These are phyloP conservation scores for Gymnothorax javanicus DNA, from an alignment of 2,797 vertebrate genomes.

Conservation along the genomic window DNA sequence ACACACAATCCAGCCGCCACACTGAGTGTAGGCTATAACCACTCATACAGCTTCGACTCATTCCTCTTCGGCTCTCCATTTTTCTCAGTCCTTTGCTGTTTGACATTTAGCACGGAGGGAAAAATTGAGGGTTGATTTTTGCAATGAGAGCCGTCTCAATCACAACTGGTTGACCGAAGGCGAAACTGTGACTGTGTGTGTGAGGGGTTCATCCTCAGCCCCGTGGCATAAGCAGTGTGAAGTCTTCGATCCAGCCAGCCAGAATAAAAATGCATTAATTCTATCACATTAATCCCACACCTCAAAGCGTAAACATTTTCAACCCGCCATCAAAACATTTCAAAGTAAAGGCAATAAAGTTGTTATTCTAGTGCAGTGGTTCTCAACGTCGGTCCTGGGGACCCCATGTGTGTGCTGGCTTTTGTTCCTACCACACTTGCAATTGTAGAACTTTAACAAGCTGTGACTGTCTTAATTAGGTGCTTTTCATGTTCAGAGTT, in stretches of 20 bases:
- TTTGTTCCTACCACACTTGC: too few relatives aligned
- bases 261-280: background rate
- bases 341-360: too few relatives aligned
- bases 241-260: too few relatives aligned
- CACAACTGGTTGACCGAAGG: slow-evolving; percentile 7
- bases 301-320: background rate
- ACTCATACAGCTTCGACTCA: background rate
- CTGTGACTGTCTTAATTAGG: too few relatives aligned
- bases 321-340: too few relatives aligned
- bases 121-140: slow-evolving; percentile 23
- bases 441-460: too few relatives aligned
- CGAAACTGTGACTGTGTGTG: background rate
- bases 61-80: background rate
- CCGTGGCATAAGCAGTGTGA: background rate
- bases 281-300: background rate
- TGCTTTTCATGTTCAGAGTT: too few relatives aligned
- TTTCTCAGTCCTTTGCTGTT: background rate
- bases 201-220: background rate
- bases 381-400: too few relatives aligned
- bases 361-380: too few relatives aligned
- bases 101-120: slow-evolving; percentile 2
- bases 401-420: too few relatives aligned
- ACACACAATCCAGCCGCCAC: background rate
- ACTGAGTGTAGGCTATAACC: background rate
- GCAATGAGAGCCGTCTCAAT: slow-evolving; percentile 20